Percentiles rank a stretch among this genome's conserved stretches.
These are phyloP conservation scores for Catagonus wagneri DNA, from an alignment of 2,113 vertebrate species.

Conservation along the genomic window DNA sequence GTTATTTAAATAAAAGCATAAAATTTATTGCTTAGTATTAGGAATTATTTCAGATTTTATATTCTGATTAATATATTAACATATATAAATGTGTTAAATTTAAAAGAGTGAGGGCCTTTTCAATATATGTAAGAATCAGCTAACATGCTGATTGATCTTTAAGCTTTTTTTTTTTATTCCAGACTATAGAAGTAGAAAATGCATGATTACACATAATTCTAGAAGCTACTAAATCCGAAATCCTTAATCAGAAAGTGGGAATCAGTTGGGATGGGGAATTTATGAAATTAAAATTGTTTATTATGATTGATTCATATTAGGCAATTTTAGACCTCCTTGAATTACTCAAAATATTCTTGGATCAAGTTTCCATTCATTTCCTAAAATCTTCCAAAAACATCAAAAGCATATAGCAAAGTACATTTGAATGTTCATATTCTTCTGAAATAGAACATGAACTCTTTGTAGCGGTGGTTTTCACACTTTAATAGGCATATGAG, in stretches of 20 bases:
- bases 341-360: conserved; percentile 20
- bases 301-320: conserved; percentile 11
- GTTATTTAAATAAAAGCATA: conserved; percentile 26
- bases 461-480: background rate
- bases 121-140: conserved; percentile 31
- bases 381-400: background rate
- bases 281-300: conserved; percentile 44
- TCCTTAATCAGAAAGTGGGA: background rate
- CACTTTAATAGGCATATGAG: background rate
- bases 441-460: background rate
- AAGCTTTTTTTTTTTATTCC: background rate
- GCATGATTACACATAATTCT: background rate
- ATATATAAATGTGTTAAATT: conserved; percentile 1
- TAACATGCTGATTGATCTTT: conserved; percentile 31
- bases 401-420: background rate
- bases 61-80: background rate
- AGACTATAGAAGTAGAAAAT: background rate
- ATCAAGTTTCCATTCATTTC: background rate
- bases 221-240: background rate
- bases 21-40: conserved; percentile 32
- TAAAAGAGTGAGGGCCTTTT: background rate
- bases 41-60: conserved; percentile 47
- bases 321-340: background rate
- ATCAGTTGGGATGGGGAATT: background rate
- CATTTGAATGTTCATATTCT: background rate